Conservation (phyloP, 2,888 invertebrate species). For the Rhorus exstirpatorius region DNA sequence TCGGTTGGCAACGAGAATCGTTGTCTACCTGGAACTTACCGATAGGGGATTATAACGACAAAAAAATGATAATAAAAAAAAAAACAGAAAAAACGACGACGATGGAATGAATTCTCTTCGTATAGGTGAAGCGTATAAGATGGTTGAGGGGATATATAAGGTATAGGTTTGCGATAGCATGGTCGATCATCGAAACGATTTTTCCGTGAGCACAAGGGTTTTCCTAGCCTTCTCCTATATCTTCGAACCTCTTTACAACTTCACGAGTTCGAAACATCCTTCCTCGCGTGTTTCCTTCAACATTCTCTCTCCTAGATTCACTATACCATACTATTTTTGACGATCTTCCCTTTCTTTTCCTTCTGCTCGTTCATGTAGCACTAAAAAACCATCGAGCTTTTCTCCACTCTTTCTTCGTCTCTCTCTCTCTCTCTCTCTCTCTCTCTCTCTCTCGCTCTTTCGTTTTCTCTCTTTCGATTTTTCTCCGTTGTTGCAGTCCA, state of each 20-base stretch:
- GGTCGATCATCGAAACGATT: slow-evolving; percentile 75
- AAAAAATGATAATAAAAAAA: slow-evolving; percentile 17
- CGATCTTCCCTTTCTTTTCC: slow-evolving; percentile 13
- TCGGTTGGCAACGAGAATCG: slow-evolving; percentile 26
- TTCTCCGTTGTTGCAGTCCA: slow-evolving; percentile 57
- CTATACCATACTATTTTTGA: slow-evolving; percentile 16
- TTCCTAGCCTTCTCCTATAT: slow-evolving; percentile 24
- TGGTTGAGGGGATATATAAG: slow-evolving; percentile 21
- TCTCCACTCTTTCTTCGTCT: slow-evolving; percentile 19
- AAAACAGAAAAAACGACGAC: slow-evolving; percentile 5
- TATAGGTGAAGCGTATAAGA: slow-evolving; percentile 35
- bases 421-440: background rate
- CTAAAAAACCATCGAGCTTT: slow-evolving; percentile 39
- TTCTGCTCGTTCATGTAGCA: slow-evolving; percentile 38
- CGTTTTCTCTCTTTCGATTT: background rate
- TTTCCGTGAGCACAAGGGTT: slow-evolving; percentile 32
- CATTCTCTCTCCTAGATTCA: slow-evolving; percentile 10
- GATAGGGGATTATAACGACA: slow-evolving; percentile 33
- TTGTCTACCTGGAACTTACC: slow-evolving; percentile 36
- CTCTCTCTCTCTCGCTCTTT: background rate
- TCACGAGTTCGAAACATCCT: slow-evolving; percentile 57
- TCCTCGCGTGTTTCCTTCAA: slow-evolving; percentile 29
- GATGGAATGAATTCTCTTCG: slow-evolving; percentile 22
- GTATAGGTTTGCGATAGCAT: slow-evolving; percentile 57
- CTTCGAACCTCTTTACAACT: slow-evolving; percentile 21